Conservation (phyloP, 2,797 vertebrate genomes). For the Epinephelus coioides region DNA sequence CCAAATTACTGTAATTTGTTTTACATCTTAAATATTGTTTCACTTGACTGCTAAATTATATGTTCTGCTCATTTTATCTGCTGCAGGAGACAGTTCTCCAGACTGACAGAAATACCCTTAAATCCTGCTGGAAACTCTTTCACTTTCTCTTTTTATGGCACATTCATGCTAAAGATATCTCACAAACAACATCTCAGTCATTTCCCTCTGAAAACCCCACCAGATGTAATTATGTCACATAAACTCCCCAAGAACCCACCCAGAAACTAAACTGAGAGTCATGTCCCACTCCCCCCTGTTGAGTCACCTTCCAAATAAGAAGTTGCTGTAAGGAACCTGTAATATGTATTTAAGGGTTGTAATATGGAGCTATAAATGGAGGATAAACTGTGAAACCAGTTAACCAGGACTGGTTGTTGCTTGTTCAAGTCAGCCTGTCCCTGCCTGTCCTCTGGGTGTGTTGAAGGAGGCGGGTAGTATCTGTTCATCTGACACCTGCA, state of each 20-base stretch:
- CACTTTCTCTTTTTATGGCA: not conserved
- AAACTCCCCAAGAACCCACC: not conserved
- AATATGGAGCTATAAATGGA: not conserved
- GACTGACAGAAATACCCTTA: not conserved
- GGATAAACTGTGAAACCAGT: conserved; percentile 19
- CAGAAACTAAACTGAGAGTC: not conserved
- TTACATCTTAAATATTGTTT: not conserved
- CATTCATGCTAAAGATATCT: not conserved
- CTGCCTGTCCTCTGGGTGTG: conserved; percentile 50
- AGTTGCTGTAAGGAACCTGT: not conserved
- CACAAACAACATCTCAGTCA: not conserved
- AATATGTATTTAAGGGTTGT: not conserved
- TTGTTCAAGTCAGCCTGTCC: conserved; percentile 38
- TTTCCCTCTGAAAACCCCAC: not conserved
- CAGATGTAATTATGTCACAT: not conserved
- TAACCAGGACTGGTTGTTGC: conserved; percentile 45
- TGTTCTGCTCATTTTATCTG: not conserved
- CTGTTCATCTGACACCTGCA: conserved; percentile 50
- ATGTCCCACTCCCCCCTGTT: not conserved
- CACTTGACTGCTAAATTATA: not conserved
- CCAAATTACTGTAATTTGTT: not conserved
- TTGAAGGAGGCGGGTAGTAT: conserved; percentile 10
- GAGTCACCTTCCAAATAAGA: not conserved
- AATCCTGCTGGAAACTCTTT: not conserved
- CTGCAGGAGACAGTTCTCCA: too few species aligned